A percentile compares a stretch with the other conserved stretches of the same genome.
Conservation (phyloP, 2,888 invertebrate species). For the Spatulosminthurus flaviceps region DNA sequence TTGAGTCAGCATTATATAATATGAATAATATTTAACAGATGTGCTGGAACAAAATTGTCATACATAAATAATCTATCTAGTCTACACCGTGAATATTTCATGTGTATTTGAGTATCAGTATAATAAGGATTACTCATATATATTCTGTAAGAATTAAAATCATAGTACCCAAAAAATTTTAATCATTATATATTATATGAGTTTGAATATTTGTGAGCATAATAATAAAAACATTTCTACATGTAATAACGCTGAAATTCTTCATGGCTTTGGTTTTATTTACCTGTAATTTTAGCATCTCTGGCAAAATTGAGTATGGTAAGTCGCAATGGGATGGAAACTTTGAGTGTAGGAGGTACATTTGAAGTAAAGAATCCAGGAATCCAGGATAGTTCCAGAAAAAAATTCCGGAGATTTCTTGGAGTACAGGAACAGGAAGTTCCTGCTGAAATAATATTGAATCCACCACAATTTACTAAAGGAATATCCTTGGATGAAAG, state of each 20-base stretch:
- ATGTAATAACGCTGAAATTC: background rate
- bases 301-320: no score
- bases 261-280: background rate
- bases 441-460: no score
- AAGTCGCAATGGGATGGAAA: no score
- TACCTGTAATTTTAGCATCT: no score
- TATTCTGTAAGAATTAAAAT: background rate
- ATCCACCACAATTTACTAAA: no score
- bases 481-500: no score
- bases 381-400: no score
- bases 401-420: no score
- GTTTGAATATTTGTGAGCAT: conserved; percentile 12
- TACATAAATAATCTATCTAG: background rate
- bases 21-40: background rate
- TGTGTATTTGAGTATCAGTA: background rate
- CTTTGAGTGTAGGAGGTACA: no score
- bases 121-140: background rate
- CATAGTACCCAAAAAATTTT: background rate
- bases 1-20: background rate
- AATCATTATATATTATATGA: no score
- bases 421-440: no score
- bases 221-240: conserved; percentile 18
- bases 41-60: conserved; percentile 10
- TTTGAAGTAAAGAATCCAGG: no score
- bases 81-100: background rate